A percentile compares a stretch with the other conserved stretches of the same genome.
Evolutionary conservation across 2,888 invertebrate species (phyloP).

Genomic region (Herminia tarsipennalis): DNA sequence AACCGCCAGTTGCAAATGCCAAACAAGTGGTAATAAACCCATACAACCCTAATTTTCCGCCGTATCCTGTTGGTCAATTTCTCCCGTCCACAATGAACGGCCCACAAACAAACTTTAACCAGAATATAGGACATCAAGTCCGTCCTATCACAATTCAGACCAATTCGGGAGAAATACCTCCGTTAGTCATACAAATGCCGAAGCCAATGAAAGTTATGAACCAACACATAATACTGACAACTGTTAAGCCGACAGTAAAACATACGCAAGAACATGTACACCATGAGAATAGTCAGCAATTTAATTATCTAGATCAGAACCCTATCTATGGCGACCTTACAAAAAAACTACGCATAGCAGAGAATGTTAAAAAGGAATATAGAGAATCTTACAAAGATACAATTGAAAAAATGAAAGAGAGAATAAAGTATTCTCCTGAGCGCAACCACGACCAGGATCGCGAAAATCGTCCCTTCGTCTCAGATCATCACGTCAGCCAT

Average conservation of each 20-base stretch:
- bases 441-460: not conserved
- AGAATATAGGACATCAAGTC: constrained; percentile 1
- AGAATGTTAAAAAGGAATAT: constrained; percentile 6
- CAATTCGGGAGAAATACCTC: constrained; percentile 65
- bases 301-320: constrained; percentile 11
- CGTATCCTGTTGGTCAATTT: not conserved
- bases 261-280: constrained; percentile 10
- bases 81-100: not conserved
- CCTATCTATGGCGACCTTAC: constrained; percentile 8
- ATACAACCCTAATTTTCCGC: not conserved
- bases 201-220: constrained; percentile 55
- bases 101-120: constrained; percentile 7
- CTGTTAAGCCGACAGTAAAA: constrained; percentile 31
- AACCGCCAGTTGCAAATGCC: not conserved
- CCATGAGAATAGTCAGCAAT: constrained; percentile 11
- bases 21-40: constrained; percentile 1
- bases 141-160: constrained; percentile 67
- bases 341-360: constrained; percentile 11
- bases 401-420: constrained; percentile 11
- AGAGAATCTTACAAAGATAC: constrained; percentile 7
- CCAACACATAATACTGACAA: constrained; percentile 65
- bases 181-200: constrained; percentile 59
- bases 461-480: not conserved
- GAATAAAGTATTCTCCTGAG: not conserved
- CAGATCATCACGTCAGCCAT: not conserved